Evolutionary conservation across 2,113 vertebrate species (phyloP).

Genomic region (Emydocephalus ijimae): DNA sequence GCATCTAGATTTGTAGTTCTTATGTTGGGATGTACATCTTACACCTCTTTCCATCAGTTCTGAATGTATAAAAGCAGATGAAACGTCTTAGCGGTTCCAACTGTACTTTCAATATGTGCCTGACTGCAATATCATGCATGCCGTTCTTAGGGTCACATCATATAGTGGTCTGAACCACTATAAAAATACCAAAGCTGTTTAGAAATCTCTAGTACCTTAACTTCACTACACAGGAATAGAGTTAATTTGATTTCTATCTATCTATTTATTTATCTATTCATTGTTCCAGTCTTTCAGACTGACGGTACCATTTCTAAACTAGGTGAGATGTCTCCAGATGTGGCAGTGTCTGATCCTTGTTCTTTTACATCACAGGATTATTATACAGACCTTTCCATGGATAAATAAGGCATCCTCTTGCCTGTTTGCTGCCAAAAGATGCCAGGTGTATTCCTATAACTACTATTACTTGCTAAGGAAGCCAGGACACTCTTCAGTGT

Average conservation of each 20-base stretch:
- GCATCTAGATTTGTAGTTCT: neutral
- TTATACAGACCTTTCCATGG: accelerated
- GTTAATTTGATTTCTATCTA: accelerated
- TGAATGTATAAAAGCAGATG: neutral
- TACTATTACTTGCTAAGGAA: accelerated
- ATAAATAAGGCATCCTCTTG: neutral
- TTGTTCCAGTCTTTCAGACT: neutral
- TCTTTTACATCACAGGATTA: accelerated
- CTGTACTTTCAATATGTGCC: neutral
- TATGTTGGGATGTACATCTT: neutral
- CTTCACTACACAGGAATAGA: neutral
- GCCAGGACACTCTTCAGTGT: accelerated
- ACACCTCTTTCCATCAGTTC: no score
- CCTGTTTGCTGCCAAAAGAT: accelerated
- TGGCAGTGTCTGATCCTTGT: accelerated
- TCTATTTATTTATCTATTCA: neutral
- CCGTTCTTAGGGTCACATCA: neutral
- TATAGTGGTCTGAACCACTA: neutral
- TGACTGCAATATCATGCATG: neutral
- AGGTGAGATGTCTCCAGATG: accelerated
- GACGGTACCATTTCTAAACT: neutral
- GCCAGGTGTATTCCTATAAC: neutral
- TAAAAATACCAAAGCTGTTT: neutral
- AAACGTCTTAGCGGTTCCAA: neutral
- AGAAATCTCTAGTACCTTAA: neutral